Conservation (phyloP, 2,888 invertebrate species). For the Drosophila macrospina region DNA sequence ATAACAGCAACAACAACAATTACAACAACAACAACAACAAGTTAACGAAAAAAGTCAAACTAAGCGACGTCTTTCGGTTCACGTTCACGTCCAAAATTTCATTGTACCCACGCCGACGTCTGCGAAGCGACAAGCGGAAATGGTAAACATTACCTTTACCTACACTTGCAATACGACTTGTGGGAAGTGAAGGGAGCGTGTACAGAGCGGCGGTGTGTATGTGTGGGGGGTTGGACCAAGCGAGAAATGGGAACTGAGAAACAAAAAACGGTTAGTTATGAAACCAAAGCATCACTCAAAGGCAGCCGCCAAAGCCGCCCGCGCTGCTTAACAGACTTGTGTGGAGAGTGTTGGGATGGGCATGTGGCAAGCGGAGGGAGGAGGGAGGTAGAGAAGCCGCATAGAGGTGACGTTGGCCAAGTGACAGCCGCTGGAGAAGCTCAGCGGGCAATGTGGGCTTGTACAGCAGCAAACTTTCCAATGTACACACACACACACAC, state of each 20-base stretch:
- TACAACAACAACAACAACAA: too few relatives aligned
- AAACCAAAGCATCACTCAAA: slow-evolving; percentile 81
- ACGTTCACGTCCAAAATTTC: slow-evolving; percentile 76
- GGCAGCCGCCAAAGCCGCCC: slow-evolving; percentile 75
- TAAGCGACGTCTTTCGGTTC: slow-evolving; percentile 60
- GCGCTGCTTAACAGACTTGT: slow-evolving; percentile 59
- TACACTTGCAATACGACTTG: slow-evolving; percentile 69
- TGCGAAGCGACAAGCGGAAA: slow-evolving; percentile 80
- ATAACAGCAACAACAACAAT: slow-evolving; percentile 3
- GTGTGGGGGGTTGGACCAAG: slow-evolving; percentile 3
- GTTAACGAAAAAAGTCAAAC: slow-evolving; percentile 32
- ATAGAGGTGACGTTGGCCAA: slow-evolving; percentile 55
- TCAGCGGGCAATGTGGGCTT: slow-evolving; percentile 60
- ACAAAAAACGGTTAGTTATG: slow-evolving; percentile 75
- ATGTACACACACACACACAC: slow-evolving; percentile 39
- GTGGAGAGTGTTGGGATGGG: not conserved
- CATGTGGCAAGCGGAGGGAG: too few relatives aligned
- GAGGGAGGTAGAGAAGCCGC: slow-evolving; percentile 11
- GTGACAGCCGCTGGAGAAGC: slow-evolving; percentile 68
- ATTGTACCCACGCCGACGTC: slow-evolving; percentile 76
- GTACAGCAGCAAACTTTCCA: slow-evolving; percentile 74
- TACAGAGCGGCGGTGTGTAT: too few relatives aligned
- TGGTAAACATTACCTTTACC: slow-evolving; percentile 78
- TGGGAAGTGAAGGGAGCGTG: not conserved
- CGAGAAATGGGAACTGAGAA: slow-evolving; percentile 69